Percentiles rank a stretch among this genome's conserved stretches.
Evolutionary conservation across 2,888 invertebrate species (phyloP).

Genomic region (Chymomyza procnemis): DNA sequence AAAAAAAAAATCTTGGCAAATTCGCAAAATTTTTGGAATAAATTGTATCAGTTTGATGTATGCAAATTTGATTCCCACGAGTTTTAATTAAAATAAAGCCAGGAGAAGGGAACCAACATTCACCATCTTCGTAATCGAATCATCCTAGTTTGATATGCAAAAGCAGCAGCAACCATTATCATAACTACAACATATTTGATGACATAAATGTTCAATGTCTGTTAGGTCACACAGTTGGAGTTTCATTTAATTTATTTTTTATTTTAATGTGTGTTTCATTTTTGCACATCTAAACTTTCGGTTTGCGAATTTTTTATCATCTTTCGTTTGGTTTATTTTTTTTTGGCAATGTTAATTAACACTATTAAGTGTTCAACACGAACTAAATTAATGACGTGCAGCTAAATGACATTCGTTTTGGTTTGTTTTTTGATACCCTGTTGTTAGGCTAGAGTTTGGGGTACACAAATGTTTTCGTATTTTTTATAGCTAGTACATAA

Average conservation of each 20-base stretch:
- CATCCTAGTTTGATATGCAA: background rate
- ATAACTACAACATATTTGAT: slow-evolving; percentile 4
- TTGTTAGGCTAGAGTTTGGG: too few species aligned
- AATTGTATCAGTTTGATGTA: slow-evolving; percentile 48
- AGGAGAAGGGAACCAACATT: background rate
- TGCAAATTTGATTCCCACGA: slow-evolving; percentile 70
- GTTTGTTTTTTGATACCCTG: too few species aligned
- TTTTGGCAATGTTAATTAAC: slow-evolving; percentile 42
- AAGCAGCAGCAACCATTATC: background rate
- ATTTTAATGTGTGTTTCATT: background rate
- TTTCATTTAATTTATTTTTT: background rate
- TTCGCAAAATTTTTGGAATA: background rate
- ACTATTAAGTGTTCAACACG: slow-evolving; percentile 21
- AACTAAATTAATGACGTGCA: slow-evolving; percentile 41
- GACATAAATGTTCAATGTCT: slow-evolving; percentile 21
- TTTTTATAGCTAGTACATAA: too few species aligned
- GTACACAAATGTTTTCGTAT: too few species aligned
- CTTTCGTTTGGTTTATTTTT: slow-evolving; percentile 18
- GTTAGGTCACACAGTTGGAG: slow-evolving; percentile 6
- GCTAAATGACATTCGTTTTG: slow-evolving; percentile 33
- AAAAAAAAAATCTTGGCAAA: slow-evolving; percentile 22
- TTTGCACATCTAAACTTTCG: background rate
- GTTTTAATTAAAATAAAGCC: slow-evolving; percentile 51
- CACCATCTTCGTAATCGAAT: background rate
- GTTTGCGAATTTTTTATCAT: background rate